These are phyloP conservation scores for Ctenopoma kingsleyae DNA, from an alignment of 2,797 vertebrate species.

Conservation along the genomic window DNA sequence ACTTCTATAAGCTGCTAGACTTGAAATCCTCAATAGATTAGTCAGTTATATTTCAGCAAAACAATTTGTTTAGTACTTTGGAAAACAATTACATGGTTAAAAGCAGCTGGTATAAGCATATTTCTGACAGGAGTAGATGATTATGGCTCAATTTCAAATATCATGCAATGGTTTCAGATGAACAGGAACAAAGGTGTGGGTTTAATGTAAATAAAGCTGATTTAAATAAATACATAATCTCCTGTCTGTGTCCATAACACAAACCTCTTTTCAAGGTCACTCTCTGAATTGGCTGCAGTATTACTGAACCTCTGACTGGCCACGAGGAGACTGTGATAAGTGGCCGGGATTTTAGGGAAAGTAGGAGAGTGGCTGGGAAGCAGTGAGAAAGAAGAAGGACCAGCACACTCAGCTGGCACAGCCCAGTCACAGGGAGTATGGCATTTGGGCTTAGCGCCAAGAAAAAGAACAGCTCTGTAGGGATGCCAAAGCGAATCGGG, in stretches of 20 bases:
- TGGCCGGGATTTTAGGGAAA: constrained; percentile 20
- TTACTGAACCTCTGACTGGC: constrained; percentile 50
- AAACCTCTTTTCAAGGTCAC: constrained; percentile 63
- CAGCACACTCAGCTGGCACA: constrained; percentile 79
- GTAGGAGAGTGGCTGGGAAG: constrained; percentile 23
- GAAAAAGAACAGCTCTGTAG: constrained; percentile 74
- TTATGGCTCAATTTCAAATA: background rate
- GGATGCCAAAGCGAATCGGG: constrained; percentile 72
- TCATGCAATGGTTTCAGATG: constrained; percentile 11
- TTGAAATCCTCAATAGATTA: constrained; percentile 51
- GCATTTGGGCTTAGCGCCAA: constrained; percentile 80
- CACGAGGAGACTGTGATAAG: constrained; percentile 35
- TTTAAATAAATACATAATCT: background rate
- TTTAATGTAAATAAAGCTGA: constrained; percentile 30
- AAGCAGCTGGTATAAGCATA: constrained; percentile 11
- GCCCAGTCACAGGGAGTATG: constrained; percentile 65
- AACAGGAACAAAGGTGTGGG: background rate
- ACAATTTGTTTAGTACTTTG: constrained; percentile 46
- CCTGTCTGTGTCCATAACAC: constrained; percentile 21
- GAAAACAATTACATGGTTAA: constrained; percentile 43
- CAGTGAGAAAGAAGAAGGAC: constrained; percentile 54
- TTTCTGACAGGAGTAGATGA: background rate
- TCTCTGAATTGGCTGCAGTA: constrained; percentile 37
- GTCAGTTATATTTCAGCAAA: constrained; percentile 36
- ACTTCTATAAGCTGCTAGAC: constrained; percentile 29